Evolutionary conservation across 2,797 vertebrate genomes (phyloP).

Genomic region (Ctenopoma kingsleyae): DNA sequence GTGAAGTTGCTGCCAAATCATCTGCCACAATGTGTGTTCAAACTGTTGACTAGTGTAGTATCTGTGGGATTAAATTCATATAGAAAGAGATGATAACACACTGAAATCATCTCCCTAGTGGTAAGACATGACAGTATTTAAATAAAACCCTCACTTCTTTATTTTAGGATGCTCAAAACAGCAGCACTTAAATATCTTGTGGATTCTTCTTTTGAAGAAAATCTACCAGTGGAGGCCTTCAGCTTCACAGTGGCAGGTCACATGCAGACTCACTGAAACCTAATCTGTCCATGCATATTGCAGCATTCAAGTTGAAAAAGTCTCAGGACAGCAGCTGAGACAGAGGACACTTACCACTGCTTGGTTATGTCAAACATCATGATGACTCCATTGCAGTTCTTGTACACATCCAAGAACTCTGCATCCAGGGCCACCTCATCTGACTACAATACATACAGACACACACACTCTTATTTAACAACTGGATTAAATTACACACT

Average conservation of each 20-base stretch:
- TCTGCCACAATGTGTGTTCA: no score
- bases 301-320: slow-evolving; percentile 39
- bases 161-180: slow-evolving; percentile 8
- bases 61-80: no score
- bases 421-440: slow-evolving; percentile 97
- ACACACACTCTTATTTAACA: background rate
- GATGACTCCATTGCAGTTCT: slow-evolving; percentile 97
- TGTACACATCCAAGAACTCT: slow-evolving; percentile 98
- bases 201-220: slow-evolving; percentile 21
- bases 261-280: slow-evolving; percentile 53
- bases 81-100: background rate
- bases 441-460: slow-evolving; percentile 77
- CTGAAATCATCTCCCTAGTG: background rate
- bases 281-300: slow-evolving; percentile 68
- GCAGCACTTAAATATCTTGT: slow-evolving; percentile 8
- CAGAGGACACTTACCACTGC: slow-evolving; percentile 89
- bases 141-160: background rate
- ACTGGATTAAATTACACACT: background rate
- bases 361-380: slow-evolving; percentile 99
- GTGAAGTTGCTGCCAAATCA: no score
- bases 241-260: background rate
- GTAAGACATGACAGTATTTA: background rate
- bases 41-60: no score
- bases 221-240: slow-evolving; percentile 13
- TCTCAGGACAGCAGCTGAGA: background rate